phyloP scores from a whole-genome alignment of 37 sponge, comb jelly and placozoan species.

The Hormiphora californensis region DNA sequence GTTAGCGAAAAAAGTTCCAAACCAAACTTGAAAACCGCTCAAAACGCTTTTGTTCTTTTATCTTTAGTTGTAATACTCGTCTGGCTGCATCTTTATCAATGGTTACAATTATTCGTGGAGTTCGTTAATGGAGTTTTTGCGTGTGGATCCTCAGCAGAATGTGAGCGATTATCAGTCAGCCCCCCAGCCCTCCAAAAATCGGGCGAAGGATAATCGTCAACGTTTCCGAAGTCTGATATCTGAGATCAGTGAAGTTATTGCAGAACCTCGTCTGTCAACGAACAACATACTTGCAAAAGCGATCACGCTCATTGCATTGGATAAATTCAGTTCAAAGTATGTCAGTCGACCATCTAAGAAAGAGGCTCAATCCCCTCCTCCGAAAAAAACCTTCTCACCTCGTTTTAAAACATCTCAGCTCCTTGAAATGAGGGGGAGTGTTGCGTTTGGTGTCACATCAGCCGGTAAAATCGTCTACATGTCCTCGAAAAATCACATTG shows the following conservation, averaged over 20 bases:
- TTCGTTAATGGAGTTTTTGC: too few species aligned
- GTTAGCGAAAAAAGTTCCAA: too few species aligned
- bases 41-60: too few species aligned
- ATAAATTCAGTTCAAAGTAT: not conserved
- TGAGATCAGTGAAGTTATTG: conserved; percentile 24
- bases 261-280: conserved; percentile 4
- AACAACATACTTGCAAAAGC: conserved; percentile 24
- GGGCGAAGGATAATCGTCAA: conserved; percentile 31
- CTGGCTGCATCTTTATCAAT: too few species aligned
- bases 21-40: too few species aligned
- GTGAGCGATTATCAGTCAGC: too few species aligned
- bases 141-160: too few species aligned
- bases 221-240: conserved; percentile 28
- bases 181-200: too few species aligned
- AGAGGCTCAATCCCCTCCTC: too few species aligned
- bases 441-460: conserved; percentile 17
- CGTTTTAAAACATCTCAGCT: not conserved
- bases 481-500: not conserved
- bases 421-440: not conserved
- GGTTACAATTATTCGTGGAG: too few species aligned
- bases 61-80: too few species aligned
- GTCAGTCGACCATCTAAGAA: too few species aligned
- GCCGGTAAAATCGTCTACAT: conserved; percentile 1
- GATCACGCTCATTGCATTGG: conserved; percentile 11
- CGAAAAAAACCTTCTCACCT: not conserved